phyloP scores from a whole-genome alignment of 2,113 vertebrate species.

The Epinephelus lanceolatus region DNA sequence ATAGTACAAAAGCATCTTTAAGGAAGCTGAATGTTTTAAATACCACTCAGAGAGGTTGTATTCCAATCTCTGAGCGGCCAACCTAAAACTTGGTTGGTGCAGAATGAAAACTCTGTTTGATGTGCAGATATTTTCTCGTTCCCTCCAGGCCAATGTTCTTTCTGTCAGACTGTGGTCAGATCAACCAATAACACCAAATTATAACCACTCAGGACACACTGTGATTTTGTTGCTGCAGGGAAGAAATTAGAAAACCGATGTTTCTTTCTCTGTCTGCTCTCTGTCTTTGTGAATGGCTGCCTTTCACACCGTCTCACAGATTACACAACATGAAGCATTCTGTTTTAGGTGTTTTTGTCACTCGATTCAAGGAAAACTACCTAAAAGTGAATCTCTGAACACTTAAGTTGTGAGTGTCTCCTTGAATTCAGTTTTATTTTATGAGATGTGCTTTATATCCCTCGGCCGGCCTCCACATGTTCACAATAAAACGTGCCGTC shows the following conservation, averaged over 20 bases:
- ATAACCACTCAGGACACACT: conserved; percentile 13
- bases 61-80: background rate
- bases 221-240: conserved; percentile 29
- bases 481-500: conserved; percentile 28
- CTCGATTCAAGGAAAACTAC: background rate
- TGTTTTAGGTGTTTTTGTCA: conserved; percentile 5
- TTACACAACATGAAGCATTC: background rate
- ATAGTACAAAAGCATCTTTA: background rate
- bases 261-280: background rate
- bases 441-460: background rate
- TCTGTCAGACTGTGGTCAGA: conserved; percentile 32
- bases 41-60: background rate
- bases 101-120: background rate
- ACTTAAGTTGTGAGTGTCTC: background rate
- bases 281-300: background rate
- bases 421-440: background rate
- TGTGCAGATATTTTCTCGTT: background rate
- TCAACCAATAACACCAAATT: conserved; percentile 44
- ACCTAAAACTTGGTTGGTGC: background rate
- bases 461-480: conserved; percentile 1
- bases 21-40: background rate
- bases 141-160: conserved; percentile 48
- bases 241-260: background rate
- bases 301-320: background rate
- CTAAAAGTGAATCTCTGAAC: background rate